phyloP scores from a whole-genome alignment of 2,113 vertebrate genomes.

The Laticauda laticaudata region DNA sequence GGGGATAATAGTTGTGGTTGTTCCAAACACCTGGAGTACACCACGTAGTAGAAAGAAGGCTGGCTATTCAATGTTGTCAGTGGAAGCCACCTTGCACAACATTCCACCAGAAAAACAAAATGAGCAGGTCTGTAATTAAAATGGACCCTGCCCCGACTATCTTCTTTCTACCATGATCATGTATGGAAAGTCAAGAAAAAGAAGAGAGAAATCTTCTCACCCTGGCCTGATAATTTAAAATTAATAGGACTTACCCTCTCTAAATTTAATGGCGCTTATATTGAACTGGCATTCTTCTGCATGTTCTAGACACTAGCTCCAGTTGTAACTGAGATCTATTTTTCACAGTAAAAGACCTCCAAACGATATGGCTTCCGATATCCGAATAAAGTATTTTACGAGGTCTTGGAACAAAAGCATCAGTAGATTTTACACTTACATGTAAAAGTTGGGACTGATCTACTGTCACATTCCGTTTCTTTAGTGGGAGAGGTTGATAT shows the following conservation, averaged over 20 bases:
- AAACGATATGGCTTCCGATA: not conserved
- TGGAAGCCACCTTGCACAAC: not conserved
- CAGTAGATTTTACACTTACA: not conserved
- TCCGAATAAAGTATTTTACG: not conserved
- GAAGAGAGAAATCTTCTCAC: not conserved
- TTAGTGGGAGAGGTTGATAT: not conserved
- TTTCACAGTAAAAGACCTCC: not conserved
- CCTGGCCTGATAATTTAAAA: not conserved
- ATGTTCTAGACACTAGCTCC: not conserved
- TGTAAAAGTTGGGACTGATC: not conserved
- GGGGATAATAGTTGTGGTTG: not conserved
- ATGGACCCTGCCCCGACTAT: not conserved
- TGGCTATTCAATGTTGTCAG: not conserved
- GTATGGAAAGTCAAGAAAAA: not conserved
- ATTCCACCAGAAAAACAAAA: not conserved
- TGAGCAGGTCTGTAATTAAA: not conserved
- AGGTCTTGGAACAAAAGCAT: not conserved
- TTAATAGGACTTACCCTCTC: not conserved
- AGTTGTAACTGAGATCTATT: not conserved
- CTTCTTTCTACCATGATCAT: not conserved
- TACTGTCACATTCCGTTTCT: not conserved
- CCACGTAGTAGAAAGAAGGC: not conserved
- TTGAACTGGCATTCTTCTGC: not conserved
- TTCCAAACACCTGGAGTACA: not conserved
- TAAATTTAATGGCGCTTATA: no score